These are phyloP conservation scores for Drosophila suzukii DNA, from an alignment of 1,140 invertebrate genomes.

Conservation along the genomic window DNA sequence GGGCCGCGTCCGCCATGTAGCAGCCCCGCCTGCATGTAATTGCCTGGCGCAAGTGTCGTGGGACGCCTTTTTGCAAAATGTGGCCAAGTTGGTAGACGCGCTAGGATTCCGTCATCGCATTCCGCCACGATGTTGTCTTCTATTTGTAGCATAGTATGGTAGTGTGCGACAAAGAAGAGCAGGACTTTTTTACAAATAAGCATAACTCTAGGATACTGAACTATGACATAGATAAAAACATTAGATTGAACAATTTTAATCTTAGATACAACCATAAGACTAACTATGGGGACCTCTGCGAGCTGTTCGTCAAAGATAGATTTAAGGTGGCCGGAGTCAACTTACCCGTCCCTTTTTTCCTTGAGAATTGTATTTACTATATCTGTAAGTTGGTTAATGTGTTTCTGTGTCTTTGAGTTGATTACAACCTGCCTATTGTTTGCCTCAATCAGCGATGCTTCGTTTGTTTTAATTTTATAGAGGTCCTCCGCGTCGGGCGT, in stretches of 20 bases:
- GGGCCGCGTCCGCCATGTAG: conserved; percentile 12
- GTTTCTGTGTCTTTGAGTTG: neutral
- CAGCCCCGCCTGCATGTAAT: conserved; percentile 9
- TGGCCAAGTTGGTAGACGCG: conserved; percentile 10
- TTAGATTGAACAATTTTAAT: no score
- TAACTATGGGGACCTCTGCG: no score
- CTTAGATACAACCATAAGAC: no score
- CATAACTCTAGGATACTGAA: no score
- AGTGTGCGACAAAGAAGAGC: no score
- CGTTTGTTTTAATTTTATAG: neutral
- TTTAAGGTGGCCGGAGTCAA: no score
- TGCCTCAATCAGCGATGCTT: neutral
- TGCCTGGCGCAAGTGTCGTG: conserved; percentile 18
- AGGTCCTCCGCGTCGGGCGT: conserved; percentile 3
- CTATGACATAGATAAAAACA: no score
- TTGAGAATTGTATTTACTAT: no score
- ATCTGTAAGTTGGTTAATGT: neutral
- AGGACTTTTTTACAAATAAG: no score
- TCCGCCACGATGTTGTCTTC: conserved; percentile 4
- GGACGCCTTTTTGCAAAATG: conserved; percentile 5
- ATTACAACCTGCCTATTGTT: neutral
- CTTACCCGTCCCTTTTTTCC: no score
- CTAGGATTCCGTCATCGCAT: conserved; percentile 3
- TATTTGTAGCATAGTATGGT: neutral
- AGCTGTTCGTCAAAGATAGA: no score